Conservation (phyloP, 2,888 invertebrate species). For the Stenurella melanura region DNA sequence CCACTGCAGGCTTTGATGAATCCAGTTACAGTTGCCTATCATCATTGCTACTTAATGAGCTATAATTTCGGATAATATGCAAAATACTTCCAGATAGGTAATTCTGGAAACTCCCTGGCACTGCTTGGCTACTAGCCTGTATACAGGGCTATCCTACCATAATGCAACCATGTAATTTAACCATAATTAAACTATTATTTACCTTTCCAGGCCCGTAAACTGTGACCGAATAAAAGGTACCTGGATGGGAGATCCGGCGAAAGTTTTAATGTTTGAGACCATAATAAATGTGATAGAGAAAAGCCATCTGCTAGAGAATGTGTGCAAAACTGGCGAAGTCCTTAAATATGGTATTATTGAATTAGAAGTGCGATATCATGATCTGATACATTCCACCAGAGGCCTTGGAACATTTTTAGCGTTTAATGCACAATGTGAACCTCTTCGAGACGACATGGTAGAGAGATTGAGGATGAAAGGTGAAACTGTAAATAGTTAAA, state of each 20-base stretch:
- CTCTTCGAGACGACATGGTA: slow-evolving; percentile 83
- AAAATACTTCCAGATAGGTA: no score
- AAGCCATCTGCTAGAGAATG: slow-evolving; percentile 85
- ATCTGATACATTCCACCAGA: slow-evolving; percentile 84
- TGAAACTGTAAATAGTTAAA: slow-evolving; percentile 63
- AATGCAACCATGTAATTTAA: no score
- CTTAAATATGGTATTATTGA: slow-evolving; percentile 78
- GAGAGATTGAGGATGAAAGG: slow-evolving; percentile 83
- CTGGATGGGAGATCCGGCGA: slow-evolving; percentile 99
- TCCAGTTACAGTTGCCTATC: no score
- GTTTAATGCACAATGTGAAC: slow-evolving; percentile 79
- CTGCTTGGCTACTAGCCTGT: no score
- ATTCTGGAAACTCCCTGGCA: no score
- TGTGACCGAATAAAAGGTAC: slow-evolving; percentile 96
- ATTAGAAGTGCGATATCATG: slow-evolving; percentile 83
- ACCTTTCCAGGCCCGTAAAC: slow-evolving; percentile 79
- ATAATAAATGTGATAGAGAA: slow-evolving; percentile 88
- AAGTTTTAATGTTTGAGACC: slow-evolving; percentile 90
- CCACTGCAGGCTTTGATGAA: no score
- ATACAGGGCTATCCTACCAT: no score
- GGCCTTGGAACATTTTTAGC: slow-evolving; percentile 94
- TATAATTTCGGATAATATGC: no score
- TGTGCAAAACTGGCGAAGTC: slow-evolving; percentile 81
- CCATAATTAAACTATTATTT: not conserved
- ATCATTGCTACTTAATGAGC: no score